Evolutionary conservation across 2,888 invertebrate species (phyloP).

Genomic region (Chloromyia formosa): DNA sequence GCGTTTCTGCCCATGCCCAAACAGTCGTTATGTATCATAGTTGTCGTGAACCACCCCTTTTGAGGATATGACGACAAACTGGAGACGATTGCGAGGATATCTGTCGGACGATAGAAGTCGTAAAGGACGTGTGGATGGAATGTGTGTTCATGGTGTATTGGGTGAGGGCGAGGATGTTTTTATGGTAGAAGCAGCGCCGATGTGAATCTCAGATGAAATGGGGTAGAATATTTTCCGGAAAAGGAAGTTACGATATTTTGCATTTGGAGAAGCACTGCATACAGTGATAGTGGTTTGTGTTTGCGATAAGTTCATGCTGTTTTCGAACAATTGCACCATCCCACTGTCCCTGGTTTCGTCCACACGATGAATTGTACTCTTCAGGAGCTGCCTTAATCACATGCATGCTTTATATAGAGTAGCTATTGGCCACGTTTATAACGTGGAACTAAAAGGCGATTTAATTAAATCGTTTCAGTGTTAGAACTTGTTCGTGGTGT

Average conservation of each 20-base stretch:
- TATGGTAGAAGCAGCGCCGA: not conserved
- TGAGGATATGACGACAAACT: not conserved
- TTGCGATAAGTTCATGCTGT: no score
- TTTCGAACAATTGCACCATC: no score
- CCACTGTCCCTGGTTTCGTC: no score
- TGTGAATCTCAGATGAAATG: not conserved
- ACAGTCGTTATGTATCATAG: not conserved
- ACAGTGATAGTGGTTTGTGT: no score
- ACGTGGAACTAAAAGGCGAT: no score
- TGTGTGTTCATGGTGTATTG: not conserved
- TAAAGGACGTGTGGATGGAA: not conserved
- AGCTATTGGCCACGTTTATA: no score
- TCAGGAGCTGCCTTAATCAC: no score
- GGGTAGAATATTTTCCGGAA: not conserved
- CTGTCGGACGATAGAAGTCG: not conserved
- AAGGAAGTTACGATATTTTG: not conserved
- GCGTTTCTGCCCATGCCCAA: conserved; percentile 43
- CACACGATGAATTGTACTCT: no score
- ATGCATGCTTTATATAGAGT: no score
- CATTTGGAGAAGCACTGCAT: not conserved
- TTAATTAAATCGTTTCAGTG: no score
- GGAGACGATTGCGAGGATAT: not conserved
- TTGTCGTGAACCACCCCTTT: conserved; percentile 8
- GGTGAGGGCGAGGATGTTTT: not conserved
- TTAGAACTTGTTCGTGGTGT: no score